Percentiles rank a stretch among this genome's conserved stretches.
phyloP scores from a whole-genome alignment of 2,113 vertebrate genomes.

The Pterocles burchelli region DNA sequence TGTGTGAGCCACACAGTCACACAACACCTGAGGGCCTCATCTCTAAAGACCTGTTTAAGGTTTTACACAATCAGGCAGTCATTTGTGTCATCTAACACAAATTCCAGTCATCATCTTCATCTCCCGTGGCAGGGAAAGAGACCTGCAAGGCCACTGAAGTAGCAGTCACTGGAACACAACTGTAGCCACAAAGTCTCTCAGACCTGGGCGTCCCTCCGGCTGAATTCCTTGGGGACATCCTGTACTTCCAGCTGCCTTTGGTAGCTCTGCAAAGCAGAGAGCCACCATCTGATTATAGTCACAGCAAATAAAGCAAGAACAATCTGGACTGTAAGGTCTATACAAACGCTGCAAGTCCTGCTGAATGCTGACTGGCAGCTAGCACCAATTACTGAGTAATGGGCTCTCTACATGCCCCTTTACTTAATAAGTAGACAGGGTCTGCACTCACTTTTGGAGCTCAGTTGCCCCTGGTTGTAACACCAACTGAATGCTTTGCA shows the following conservation, averaged over 20 bases:
- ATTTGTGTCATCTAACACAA: neutral
- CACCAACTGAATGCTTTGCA: constrained; percentile 46
- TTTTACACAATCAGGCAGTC: neutral
- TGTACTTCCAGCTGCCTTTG: constrained; percentile 40
- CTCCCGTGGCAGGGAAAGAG: neutral
- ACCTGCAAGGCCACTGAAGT: neutral
- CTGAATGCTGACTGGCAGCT: constrained; percentile 61
- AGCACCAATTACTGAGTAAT: constrained; percentile 56
- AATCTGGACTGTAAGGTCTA: constrained; percentile 38
- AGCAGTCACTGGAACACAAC: neutral
- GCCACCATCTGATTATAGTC: neutral
- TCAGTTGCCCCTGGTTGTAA: constrained; percentile 42
- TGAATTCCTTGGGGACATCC: neutral
- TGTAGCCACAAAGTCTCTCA: neutral
- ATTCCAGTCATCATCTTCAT: neutral
- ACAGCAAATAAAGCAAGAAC: constrained; percentile 45
- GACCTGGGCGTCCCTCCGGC: neutral
- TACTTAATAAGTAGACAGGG: constrained; percentile 33
- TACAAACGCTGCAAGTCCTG: constrained; percentile 36
- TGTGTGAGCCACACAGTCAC: neutral
- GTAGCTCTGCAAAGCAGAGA: constrained; percentile 9
- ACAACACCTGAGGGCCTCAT: neutral
- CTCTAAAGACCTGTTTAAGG: neutral
- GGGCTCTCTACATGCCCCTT: constrained; percentile 37
- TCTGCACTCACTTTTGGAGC: constrained; percentile 43